A percentile compares a stretch with the other conserved stretches of the same genome.
phyloP scores from a whole-genome alignment of 2,888 invertebrate species.

The Rhagonycha fulva region DNA sequence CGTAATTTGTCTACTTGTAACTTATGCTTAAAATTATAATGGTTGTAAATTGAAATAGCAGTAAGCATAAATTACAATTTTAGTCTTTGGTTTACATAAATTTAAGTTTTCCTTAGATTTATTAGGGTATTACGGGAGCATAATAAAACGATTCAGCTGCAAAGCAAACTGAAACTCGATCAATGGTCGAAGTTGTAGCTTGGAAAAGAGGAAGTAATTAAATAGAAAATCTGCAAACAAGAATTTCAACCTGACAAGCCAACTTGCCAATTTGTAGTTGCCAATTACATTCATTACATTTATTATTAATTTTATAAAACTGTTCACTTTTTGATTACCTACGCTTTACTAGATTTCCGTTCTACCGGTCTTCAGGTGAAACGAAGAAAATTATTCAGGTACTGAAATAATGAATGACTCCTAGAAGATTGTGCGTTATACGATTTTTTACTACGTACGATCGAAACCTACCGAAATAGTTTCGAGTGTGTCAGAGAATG shows the following conservation, averaged over 20 bases:
- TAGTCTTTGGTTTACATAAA: slow-evolving; percentile 33
- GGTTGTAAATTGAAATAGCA: slow-evolving; percentile 27
- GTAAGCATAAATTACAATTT: slow-evolving; percentile 30
- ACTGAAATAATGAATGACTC: not conserved
- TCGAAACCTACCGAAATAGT: not conserved
- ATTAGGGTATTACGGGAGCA: slow-evolving; percentile 45
- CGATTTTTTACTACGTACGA: not conserved
- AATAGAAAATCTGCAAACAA: slow-evolving; percentile 43
- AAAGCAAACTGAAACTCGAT: slow-evolving; percentile 38
- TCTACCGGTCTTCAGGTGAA: not conserved
- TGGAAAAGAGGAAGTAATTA: slow-evolving; percentile 40
- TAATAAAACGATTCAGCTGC: slow-evolving; percentile 47
- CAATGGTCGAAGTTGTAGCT: slow-evolving; percentile 42
- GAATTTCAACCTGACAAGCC: slow-evolving; percentile 33
- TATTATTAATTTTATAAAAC: slow-evolving; percentile 18
- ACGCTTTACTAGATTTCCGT: not conserved
- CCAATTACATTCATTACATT: slow-evolving; percentile 30
- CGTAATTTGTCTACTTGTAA: not conserved
- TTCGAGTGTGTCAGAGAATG: not conserved
- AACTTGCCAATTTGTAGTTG: slow-evolving; percentile 34
- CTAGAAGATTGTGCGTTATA: not conserved
- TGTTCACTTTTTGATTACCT: not conserved
- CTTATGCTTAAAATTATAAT: slow-evolving; percentile 22
- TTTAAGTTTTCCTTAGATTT: slow-evolving; percentile 33
- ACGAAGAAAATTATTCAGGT: not conserved